These are phyloP conservation scores for Drosophila punjabiensis DNA, from an alignment of 1,140 invertebrate species.

Conservation along the genomic window DNA sequence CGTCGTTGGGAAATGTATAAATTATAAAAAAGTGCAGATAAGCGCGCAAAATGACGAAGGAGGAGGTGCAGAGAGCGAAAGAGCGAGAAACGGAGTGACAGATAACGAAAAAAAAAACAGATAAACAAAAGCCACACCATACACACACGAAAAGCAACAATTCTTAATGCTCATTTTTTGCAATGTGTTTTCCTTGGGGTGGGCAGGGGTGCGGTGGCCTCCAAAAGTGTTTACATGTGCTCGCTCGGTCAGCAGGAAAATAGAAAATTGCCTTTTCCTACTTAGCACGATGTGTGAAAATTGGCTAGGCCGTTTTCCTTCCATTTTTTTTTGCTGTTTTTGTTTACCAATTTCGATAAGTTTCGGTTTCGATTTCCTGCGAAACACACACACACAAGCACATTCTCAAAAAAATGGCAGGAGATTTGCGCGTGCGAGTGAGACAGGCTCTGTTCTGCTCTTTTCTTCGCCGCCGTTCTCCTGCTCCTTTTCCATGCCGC, in stretches of 20 bases:
- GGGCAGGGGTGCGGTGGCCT: constrained; percentile 8
- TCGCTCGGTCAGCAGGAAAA: constrained; percentile 57
- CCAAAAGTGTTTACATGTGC: constrained; percentile 76
- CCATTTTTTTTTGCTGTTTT: constrained; percentile 39
- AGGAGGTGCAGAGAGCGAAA: constrained; percentile 30
- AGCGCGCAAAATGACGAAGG: constrained; percentile 67
- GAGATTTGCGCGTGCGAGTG: neutral
- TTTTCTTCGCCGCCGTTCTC: constrained; percentile 22
- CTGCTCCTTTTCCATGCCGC: constrained; percentile 4
- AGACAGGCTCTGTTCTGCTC: constrained; percentile 34
- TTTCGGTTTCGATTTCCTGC: constrained; percentile 72
- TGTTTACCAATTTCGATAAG: constrained; percentile 76
- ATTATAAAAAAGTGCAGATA: constrained; percentile 67
- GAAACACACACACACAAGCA: constrained; percentile 37
- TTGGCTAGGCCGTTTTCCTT: constrained; percentile 64
- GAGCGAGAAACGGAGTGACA: constrained; percentile 42
- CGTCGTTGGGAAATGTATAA: constrained; percentile 52
- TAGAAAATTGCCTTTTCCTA: constrained; percentile 71
- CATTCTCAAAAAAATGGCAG: constrained; percentile 6
- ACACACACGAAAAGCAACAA: constrained; percentile 44
- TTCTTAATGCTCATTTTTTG: constrained; percentile 65
- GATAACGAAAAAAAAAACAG: constrained; percentile 63
- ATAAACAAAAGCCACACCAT: constrained; percentile 65
- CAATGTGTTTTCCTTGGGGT: constrained; percentile 32
- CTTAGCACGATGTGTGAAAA: constrained; percentile 67